Evolutionary conservation across 2,797 vertebrate species (phyloP).

Genomic region (Eospalax fontanierii): DNA sequence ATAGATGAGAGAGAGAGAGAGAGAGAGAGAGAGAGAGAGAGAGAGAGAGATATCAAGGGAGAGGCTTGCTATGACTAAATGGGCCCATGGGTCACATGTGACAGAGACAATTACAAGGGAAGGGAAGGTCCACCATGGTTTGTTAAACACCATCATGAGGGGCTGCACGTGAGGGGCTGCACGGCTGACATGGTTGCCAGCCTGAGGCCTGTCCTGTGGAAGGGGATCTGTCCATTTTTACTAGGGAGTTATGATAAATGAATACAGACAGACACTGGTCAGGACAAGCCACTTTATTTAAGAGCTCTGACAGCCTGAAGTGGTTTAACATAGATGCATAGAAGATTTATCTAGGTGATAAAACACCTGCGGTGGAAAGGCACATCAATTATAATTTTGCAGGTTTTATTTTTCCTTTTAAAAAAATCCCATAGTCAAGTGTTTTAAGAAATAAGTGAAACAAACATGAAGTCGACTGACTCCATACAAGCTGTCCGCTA

Average conservation of each 20-base stretch:
- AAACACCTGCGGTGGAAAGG: constrained; percentile 83
- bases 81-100: neutral
- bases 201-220: constrained; percentile 70
- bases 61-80: neutral
- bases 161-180: neutral
- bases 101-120: neutral
- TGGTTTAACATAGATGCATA: constrained; percentile 78
- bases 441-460: constrained; percentile 75
- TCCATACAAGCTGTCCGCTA: constrained; percentile 32
- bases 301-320: constrained; percentile 80
- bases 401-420: constrained; percentile 61
- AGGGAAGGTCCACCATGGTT: neutral
- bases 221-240: constrained; percentile 69
- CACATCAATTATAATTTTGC: constrained; percentile 82
- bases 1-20: too few relatives aligned
- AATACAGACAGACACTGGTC: constrained; percentile 78
- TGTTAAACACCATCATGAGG: neutral
- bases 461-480: constrained; percentile 65
- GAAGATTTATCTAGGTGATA: constrained; percentile 84
- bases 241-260: constrained; percentile 77
- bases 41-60: neutral
- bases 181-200: constrained; percentile 23
- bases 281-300: constrained; percentile 83
- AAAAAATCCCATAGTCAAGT: constrained; percentile 71
- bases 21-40: neutral